These are phyloP conservation scores for Agrotis clavis DNA, from an alignment of 2,888 invertebrate genomes.

Conservation along the genomic window DNA sequence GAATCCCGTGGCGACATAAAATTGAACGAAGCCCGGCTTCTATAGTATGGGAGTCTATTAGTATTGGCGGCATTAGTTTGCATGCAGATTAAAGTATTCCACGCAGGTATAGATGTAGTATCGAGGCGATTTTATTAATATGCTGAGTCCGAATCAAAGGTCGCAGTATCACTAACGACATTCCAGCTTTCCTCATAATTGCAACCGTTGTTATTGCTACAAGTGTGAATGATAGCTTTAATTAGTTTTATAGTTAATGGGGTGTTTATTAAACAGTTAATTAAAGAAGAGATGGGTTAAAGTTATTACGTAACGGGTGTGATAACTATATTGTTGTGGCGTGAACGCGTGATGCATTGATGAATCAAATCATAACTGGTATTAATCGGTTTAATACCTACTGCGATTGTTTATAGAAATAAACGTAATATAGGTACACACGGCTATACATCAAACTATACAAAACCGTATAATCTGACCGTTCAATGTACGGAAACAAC, in stretches of 20 bases:
- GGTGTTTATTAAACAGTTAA: slow-evolving; percentile 7
- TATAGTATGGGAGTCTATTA: slow-evolving; percentile 79
- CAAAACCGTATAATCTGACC: too few species aligned
- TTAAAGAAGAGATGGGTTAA: slow-evolving; percentile 19
- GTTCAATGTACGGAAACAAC: too few species aligned
- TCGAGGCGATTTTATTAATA: slow-evolving; percentile 72
- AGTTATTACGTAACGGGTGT: slow-evolving; percentile 7
- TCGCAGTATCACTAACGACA: slow-evolving; percentile 54
- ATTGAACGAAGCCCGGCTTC: slow-evolving; percentile 63
- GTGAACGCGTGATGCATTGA: slow-evolving; percentile 9
- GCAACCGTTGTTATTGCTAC: slow-evolving; percentile 22
- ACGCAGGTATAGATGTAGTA: slow-evolving; percentile 71
- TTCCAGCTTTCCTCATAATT: slow-evolving; percentile 36
- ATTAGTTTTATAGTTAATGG: slow-evolving; percentile 26
- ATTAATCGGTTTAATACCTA: not conserved
- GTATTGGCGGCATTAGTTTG: slow-evolving; percentile 86
- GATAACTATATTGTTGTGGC: slow-evolving; percentile 4
- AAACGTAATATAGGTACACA: slow-evolving; percentile 3
- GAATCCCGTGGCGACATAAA: slow-evolving; percentile 43
- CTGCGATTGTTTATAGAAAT: slow-evolving; percentile 17
- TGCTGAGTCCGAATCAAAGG: slow-evolving; percentile 51
- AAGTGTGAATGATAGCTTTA: slow-evolving; percentile 32
- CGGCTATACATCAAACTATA: not conserved
- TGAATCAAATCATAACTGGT: slow-evolving; percentile 12
- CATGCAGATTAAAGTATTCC: slow-evolving; percentile 85